These are phyloP conservation scores for Eucera pruinosa DNA, from an alignment of 2,888 invertebrate genomes.

Conservation along the genomic window DNA sequence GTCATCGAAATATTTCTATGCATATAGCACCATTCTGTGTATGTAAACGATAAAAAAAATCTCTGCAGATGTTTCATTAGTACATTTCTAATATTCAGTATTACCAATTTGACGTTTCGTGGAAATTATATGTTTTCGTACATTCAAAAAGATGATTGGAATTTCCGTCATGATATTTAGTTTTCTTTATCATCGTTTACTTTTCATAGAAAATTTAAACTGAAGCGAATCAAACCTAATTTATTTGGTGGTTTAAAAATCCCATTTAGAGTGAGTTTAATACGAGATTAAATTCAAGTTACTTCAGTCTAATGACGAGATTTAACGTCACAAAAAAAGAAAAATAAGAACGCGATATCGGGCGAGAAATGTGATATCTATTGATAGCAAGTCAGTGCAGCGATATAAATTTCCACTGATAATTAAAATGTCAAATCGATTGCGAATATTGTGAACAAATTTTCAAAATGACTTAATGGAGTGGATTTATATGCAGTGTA, in stretches of 20 bases:
- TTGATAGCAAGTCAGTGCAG: slow-evolving; percentile 21
- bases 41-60: background rate
- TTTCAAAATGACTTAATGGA: background rate
- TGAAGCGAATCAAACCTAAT: background rate
- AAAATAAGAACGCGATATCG: background rate
- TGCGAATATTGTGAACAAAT: slow-evolving; percentile 1
- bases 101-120: background rate
- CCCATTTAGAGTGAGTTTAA: background rate
- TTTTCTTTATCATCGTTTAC: background rate
- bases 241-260: background rate
- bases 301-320: background rate
- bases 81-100: background rate
- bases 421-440: background rate
- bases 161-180: background rate
- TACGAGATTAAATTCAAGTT: slow-evolving; percentile 1
- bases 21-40: background rate
- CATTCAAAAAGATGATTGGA: no score
- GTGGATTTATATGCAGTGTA: no score
- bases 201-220: background rate
- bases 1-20: background rate
- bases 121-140: background rate
- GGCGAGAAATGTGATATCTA: background rate
- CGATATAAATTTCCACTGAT: slow-evolving; percentile 1
- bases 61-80: background rate
- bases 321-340: background rate